These are phyloP conservation scores for Bombus sylvicola DNA, from an alignment of 1,140 invertebrate species.

Conservation along the genomic window DNA sequence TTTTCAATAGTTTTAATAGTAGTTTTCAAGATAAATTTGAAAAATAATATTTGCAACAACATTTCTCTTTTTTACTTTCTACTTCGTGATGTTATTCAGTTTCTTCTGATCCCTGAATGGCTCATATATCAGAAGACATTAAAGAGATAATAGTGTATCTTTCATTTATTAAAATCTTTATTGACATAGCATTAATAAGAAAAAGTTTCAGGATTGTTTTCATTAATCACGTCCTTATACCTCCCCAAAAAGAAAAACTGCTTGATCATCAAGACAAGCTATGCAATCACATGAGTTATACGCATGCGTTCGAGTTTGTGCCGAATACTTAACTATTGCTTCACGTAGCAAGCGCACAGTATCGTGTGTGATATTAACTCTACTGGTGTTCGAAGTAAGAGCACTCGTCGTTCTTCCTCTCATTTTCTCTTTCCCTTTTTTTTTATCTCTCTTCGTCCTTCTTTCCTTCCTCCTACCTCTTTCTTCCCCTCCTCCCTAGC, in stretches of 20 bases:
- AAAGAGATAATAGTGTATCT: no score
- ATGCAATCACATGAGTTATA: not conserved
- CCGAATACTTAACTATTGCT: not conserved
- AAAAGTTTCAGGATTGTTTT: not conserved
- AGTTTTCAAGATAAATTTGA: no score
- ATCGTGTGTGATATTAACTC: not conserved
- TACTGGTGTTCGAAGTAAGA: not conserved
- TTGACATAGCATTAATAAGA: not conserved
- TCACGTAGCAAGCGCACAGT: not conserved
- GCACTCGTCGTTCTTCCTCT: no score
- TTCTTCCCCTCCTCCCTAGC: not conserved
- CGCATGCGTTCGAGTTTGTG: constrained; percentile 2
- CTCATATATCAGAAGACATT: no score
- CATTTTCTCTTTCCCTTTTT: not conserved
- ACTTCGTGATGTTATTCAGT: no score
- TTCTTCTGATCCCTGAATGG: no score
- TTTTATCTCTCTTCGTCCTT: no score
- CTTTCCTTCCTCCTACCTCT: not conserved
- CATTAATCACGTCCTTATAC: not conserved
- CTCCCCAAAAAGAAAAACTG: not conserved
- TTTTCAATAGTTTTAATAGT: no score
- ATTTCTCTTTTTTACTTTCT: no score
- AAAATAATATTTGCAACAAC: no score
- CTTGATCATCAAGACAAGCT: not conserved
- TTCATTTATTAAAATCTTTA: no score